These are phyloP conservation scores for Pyrocoelia pectoralis DNA, from an alignment of 2,888 invertebrate genomes.

Conservation along the genomic window DNA sequence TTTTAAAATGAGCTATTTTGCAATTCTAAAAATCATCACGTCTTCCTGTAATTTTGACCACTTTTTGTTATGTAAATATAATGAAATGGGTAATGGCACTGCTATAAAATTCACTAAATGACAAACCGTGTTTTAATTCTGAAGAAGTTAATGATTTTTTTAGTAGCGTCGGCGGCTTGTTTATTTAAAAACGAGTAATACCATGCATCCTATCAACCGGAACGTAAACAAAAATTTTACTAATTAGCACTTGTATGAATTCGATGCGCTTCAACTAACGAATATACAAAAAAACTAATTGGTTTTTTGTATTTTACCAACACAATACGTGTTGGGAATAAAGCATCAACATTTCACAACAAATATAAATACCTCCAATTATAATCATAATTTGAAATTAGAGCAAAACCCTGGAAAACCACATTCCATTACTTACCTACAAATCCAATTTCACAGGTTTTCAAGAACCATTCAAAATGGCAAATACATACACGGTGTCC, in stretches of 20 bases:
- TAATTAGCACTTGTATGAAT: constrained; percentile 1
- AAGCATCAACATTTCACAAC: not conserved
- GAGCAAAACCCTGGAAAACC: not conserved
- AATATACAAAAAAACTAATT: not conserved
- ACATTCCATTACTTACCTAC: too few species aligned
- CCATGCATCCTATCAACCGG: not conserved
- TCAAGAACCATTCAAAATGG: too few species aligned
- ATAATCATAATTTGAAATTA: not conserved
- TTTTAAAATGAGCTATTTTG: constrained; percentile 21
- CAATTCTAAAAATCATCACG: constrained; percentile 16
- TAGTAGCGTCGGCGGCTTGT: not conserved
- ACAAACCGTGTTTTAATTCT: not conserved
- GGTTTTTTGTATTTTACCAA: not conserved
- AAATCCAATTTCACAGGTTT: too few species aligned
- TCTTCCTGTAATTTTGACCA: constrained; percentile 27
- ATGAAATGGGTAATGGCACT: not conserved
- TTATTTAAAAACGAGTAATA: not conserved
- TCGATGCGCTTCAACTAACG: not conserved
- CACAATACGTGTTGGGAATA: not conserved
- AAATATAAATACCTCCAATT: not conserved
- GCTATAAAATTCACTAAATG: not conserved
- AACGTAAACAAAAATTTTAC: constrained; percentile 1
- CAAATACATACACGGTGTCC: too few species aligned
- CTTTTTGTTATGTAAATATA: constrained; percentile 28
- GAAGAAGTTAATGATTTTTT: constrained; percentile 3